Percentiles rank a stretch among this genome's conserved stretches.
Conservation (phyloP, 2,113 vertebrate genomes). For the Lophochroa leadbeateri region DNA sequence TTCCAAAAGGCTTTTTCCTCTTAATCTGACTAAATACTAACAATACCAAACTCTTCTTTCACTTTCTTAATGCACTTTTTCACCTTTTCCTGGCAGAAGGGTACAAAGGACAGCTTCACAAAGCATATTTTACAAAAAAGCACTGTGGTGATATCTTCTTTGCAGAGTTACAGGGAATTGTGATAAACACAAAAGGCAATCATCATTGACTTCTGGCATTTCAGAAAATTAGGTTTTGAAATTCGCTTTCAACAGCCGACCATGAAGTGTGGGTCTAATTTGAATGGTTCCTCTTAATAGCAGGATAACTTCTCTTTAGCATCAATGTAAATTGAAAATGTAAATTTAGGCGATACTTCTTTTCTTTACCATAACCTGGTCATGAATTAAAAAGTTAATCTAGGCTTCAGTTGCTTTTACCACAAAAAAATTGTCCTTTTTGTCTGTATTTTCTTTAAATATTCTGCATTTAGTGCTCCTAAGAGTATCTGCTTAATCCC, state of each 20-base stretch:
- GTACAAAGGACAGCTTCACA: slow-evolving; percentile 37
- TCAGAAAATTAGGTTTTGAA: slow-evolving; percentile 34
- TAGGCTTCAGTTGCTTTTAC: neutral
- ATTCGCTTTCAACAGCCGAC: neutral
- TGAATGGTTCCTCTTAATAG: neutral
- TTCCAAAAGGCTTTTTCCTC: neutral
- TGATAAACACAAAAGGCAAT: slow-evolving; percentile 7
- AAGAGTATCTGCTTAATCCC: neutral
- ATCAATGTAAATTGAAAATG: neutral
- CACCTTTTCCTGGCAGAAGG: neutral
- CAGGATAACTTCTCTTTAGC: neutral
- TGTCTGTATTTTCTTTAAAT: neutral
- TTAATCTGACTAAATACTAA: neutral
- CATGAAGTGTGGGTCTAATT: neutral
- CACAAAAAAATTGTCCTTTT: neutral
- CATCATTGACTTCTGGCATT: neutral
- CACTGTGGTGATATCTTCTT: neutral
- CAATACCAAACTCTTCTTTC: neutral
- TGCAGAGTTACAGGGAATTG: neutral
- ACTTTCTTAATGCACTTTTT: neutral
- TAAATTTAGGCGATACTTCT: neutral
- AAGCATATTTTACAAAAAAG: neutral
- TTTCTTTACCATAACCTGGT: neutral
- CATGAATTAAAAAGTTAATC: neutral
- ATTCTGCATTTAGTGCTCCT: neutral